Evolutionary conservation across 2,797 vertebrate genomes (phyloP), one percentile per base, ranked within the genome.

Genomic region (Onychomys torridus): DNA sequence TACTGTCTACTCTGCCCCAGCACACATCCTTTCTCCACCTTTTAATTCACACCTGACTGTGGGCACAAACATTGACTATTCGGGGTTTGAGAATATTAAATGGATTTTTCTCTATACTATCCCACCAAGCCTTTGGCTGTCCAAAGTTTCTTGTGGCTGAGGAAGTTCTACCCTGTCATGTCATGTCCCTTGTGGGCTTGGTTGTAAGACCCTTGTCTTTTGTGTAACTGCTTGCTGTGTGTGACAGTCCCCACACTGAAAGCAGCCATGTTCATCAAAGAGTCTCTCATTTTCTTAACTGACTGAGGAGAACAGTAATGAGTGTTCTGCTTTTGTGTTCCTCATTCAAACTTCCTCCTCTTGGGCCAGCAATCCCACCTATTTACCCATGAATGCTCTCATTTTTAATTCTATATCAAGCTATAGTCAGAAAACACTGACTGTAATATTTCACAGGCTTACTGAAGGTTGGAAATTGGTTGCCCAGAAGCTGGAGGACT

Each of bases 21-120:
- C 11, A 83, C 2, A 75, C 63, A 83, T 37, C 25, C 37, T 43
- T 71, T n/a, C 10, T 92, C 92, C 79, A 32, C 65, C 14, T 93
- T 84, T 90, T 27, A 85, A 46, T 81, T 91, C 94, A 86, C 94
- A 89, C 94, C 43, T 29, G 89, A 40, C 34, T 32, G 9, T 77
- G 85, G 61, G 40, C 55, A 81, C 57, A 89, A 59, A 6, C 57
- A 92, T 5, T 91, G 55, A 91, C 61, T 69, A 32, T 83, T 83
- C 59, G 12, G 3, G 34, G 86, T 92, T 87, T 52, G 65, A 95
- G 46, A 91, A 52, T 94, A 52, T 93, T 78, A 63, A 90, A 65
- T 71, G 43, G 65, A 86, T 78, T 96, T 61, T 94, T 89, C 75
- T 87, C 37, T 91, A 49, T 27, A 67, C 16, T 76, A 34, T 81